phyloP scores from a whole-genome alignment of 2,888 invertebrate species.

The Polietes domitor region DNA sequence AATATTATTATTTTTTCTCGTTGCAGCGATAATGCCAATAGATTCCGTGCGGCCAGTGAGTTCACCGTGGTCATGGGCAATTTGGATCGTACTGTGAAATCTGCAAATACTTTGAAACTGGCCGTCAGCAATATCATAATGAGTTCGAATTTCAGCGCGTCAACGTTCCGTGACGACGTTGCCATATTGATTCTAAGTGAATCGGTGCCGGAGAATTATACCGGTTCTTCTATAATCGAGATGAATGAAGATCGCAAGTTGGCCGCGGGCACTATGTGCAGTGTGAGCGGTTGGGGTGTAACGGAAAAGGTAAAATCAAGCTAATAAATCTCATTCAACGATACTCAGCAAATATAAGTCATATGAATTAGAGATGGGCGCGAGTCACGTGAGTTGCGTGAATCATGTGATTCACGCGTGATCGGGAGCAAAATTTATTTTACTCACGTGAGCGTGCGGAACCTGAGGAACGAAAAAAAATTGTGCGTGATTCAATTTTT shows the following conservation, averaged over 20 bases:
- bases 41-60: slow-evolving; percentile 64
- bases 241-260: slow-evolving; percentile 63
- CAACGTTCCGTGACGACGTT: slow-evolving; percentile 68
- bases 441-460: too few relatives aligned
- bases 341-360: too few relatives aligned
- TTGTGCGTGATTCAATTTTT: too few relatives aligned
- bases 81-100: slow-evolving; percentile 63
- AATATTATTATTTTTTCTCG: not conserved
- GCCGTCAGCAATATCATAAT: slow-evolving; percentile 63
- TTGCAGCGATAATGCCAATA: slow-evolving; percentile 22
- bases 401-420: too few relatives aligned
- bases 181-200: slow-evolving; percentile 69
- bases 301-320: slow-evolving; percentile 66
- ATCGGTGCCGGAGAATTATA: slow-evolving; percentile 64
- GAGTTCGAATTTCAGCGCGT: slow-evolving; percentile 58
- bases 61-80: slow-evolving; percentile 70
- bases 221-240: slow-evolving; percentile 58
- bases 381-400: too few relatives aligned
- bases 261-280: slow-evolving; percentile 61
- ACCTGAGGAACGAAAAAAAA: too few relatives aligned
- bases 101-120: slow-evolving; percentile 60
- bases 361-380: too few relatives aligned
- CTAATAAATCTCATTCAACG: too few relatives aligned
- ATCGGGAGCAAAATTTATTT: too few relatives aligned
- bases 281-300: slow-evolving; percentile 72